phyloP scores from a whole-genome alignment of 2,113 vertebrate species.

The Gadus macrocephalus region DNA sequence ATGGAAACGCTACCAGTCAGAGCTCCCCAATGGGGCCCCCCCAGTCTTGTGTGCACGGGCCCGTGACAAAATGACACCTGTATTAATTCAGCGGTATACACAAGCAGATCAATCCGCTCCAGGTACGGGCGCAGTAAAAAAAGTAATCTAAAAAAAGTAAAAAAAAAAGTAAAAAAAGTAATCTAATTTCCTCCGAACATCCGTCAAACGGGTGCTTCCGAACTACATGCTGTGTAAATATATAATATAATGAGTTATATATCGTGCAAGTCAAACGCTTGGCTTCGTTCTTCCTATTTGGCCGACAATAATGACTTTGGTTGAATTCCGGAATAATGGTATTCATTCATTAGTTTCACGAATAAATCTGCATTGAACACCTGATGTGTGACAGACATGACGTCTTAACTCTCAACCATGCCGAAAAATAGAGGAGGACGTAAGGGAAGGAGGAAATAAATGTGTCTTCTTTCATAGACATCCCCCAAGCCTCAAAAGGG shows the following conservation, averaged over 20 bases:
- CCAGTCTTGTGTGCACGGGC: slow-evolving; percentile 1
- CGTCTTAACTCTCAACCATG: background rate
- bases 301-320: slow-evolving; percentile 45
- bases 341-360: no score
- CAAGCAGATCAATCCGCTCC: slow-evolving; percentile 54
- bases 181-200: slow-evolving; percentile 63
- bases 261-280: slow-evolving; percentile 29
- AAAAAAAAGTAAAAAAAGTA: no score
- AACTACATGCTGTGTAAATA: background rate
- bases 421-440: background rate
- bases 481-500: slow-evolving; percentile 4
- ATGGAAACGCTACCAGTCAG: background rate
- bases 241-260: background rate
- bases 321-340: slow-evolving; percentile 15
- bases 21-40: background rate
- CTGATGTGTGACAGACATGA: background rate
- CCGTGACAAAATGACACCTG: slow-evolving; percentile 39
- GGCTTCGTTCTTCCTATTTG: slow-evolving; percentile 6
- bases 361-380: no score
- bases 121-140: slow-evolving; percentile 24
- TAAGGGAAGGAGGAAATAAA: background rate
- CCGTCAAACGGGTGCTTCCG: slow-evolving; percentile 15
- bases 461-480: slow-evolving; percentile 8
- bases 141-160: no score
- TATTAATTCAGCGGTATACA: slow-evolving; percentile 49